These are phyloP conservation scores for Trilocha varians DNA, from an alignment of 2,888 invertebrate species.

Conservation along the genomic window DNA sequence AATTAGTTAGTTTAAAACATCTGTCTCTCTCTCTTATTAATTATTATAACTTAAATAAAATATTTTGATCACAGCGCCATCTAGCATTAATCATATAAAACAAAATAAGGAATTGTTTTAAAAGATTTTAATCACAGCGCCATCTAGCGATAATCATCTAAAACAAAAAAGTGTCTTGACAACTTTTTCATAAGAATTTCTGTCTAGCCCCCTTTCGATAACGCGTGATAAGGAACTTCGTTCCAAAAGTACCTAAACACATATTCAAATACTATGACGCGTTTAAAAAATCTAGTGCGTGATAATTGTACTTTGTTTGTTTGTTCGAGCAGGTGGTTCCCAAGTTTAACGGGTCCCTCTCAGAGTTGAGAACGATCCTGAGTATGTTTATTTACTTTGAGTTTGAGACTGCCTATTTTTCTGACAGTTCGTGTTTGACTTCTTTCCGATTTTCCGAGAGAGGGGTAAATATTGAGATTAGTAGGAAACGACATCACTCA, in stretches of 20 bases:
- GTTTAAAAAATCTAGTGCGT: slow-evolving; percentile 6
- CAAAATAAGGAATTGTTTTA: too few relatives aligned
- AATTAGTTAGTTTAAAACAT: too few relatives aligned
- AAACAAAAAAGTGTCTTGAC: too few relatives aligned
- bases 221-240: background rate
- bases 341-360: slow-evolving; percentile 17
- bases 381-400: slow-evolving; percentile 22
- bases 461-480: slow-evolving; percentile 1
- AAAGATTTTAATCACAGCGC: too few relatives aligned
- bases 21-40: too few relatives aligned
- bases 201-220: too few relatives aligned
- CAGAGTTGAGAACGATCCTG: slow-evolving; percentile 16
- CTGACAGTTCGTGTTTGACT: slow-evolving; percentile 2
- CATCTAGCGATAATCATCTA: too few relatives aligned
- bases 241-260: background rate
- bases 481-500: background rate
- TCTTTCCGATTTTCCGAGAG: slow-evolving; percentile 13
- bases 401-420: slow-evolving; percentile 12
- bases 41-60: too few relatives aligned
- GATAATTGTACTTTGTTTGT: slow-evolving; percentile 19
- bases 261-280: background rate
- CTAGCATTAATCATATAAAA: too few relatives aligned
- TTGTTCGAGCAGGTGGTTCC: slow-evolving; percentile 22
- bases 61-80: too few relatives aligned
- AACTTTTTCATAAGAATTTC: too few relatives aligned